Evolutionary conservation across 2,113 vertebrate species (phyloP).

Genomic region (Aphelocoma coerulescens): DNA sequence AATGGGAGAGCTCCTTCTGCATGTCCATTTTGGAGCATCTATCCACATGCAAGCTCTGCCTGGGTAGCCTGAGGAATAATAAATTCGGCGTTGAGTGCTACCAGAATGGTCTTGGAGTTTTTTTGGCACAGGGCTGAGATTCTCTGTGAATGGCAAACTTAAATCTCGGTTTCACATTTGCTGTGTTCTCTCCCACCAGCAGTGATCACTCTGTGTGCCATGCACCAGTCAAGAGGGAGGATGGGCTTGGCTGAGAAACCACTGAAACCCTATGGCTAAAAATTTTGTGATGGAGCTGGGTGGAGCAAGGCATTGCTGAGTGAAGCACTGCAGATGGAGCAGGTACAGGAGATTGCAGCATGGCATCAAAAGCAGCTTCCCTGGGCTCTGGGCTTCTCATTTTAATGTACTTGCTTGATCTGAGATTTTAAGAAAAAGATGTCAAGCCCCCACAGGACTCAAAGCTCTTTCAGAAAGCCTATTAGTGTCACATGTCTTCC

Average conservation of each 20-base stretch:
- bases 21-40: background rate
- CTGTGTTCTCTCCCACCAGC: background rate
- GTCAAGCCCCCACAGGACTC: background rate
- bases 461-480: background rate
- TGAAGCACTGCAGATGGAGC: background rate
- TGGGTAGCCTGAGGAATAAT: background rate
- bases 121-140: background rate
- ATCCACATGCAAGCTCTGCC: background rate
- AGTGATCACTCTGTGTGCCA: background rate
- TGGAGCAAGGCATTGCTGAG: background rate
- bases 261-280: background rate
- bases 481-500: background rate
- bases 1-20: background rate
- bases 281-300: background rate
- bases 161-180: background rate
- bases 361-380: background rate
- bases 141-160: background rate
- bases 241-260: background rate
- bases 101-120: background rate
- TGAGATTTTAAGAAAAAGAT: background rate
- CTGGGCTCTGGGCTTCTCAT: background rate
- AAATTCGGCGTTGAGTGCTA: background rate
- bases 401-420: background rate
- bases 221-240: background rate
- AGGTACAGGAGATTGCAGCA: background rate